phyloP scores from a whole-genome alignment of 1,140 invertebrate genomes.

The Leptinotarsa lineolata region DNA sequence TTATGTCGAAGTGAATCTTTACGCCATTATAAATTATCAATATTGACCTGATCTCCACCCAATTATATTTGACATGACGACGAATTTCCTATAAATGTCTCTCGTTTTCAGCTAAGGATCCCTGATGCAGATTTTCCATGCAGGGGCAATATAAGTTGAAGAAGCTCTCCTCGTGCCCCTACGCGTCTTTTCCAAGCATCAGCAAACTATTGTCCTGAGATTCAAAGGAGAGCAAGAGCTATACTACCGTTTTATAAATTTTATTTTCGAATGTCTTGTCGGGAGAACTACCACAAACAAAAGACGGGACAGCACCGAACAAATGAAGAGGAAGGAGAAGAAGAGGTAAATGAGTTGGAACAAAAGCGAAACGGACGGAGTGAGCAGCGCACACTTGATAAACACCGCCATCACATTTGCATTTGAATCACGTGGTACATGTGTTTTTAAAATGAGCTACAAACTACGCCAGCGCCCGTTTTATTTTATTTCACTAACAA shows the following conservation, averaged over 20 bases:
- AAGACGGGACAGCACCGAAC: slow-evolving; percentile 42
- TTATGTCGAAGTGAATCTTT: too few relatives aligned
- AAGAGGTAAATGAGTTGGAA: slow-evolving; percentile 50
- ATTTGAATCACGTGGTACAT: slow-evolving; percentile 49
- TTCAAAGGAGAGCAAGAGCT: neutral
- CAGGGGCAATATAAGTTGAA: too few relatives aligned
- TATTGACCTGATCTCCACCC: too few relatives aligned
- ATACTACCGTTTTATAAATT: slow-evolving; percentile 21
- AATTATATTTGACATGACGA: too few relatives aligned
- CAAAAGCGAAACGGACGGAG: slow-evolving; percentile 47
- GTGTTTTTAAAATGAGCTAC: slow-evolving; percentile 44
- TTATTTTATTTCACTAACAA: slow-evolving; percentile 28
- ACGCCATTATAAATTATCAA: too few relatives aligned
- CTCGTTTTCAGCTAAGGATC: too few relatives aligned
- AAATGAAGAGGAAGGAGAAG: slow-evolving; percentile 50
- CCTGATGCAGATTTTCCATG: too few relatives aligned
- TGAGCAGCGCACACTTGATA: slow-evolving; percentile 45
- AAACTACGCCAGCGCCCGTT: slow-evolving; percentile 21
- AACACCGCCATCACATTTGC: slow-evolving; percentile 49
- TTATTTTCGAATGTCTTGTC: slow-evolving; percentile 25
- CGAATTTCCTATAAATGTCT: too few relatives aligned
- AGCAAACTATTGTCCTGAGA: too few relatives aligned
- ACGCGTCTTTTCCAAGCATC: too few relatives aligned
- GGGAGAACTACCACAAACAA: slow-evolving; percentile 37
- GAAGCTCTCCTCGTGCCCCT: too few relatives aligned